Evolutionary conservation across 2,888 invertebrate species (phyloP).

Genomic region (Eumacrocentrus americanus): DNA sequence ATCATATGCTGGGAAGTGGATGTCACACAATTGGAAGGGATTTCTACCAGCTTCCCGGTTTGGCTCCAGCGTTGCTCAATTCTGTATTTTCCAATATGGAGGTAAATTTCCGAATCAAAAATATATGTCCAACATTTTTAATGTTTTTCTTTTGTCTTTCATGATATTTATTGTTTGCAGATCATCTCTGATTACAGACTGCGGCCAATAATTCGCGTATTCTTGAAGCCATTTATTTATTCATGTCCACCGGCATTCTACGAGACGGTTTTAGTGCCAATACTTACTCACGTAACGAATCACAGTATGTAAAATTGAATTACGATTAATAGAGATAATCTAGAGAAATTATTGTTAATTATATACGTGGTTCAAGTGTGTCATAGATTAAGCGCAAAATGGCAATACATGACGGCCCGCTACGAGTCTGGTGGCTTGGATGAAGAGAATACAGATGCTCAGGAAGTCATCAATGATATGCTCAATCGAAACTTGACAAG

Average conservation of each 20-base stretch:
- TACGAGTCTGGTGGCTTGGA: conserved; percentile 79
- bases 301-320: conserved; percentile 68
- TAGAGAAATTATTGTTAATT: no score
- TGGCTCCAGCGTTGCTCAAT: conserved; percentile 75
- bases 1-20: conserved; percentile 73
- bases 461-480: conserved; percentile 86
- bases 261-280: conserved; percentile 76
- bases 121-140: no score
- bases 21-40: conserved; percentile 77
- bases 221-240: conserved; percentile 84
- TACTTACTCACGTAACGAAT: conserved; percentile 78
- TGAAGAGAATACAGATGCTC: conserved; percentile 76
- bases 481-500: conserved; percentile 83
- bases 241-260: conserved; percentile 86
- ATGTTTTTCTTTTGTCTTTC: not conserved
- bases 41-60: conserved; percentile 78
- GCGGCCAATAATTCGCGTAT: conserved; percentile 80
- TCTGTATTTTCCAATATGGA: conserved; percentile 75
- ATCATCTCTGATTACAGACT: conserved; percentile 85
- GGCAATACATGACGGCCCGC: conserved; percentile 79
- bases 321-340: not conserved
- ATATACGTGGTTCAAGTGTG: conserved; percentile 57
- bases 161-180: conserved; percentile 59
- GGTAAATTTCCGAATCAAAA: no score
- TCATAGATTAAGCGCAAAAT: conserved; percentile 73